Conservation (phyloP, 2,113 vertebrate species). For the Tupaia tana region DNA sequence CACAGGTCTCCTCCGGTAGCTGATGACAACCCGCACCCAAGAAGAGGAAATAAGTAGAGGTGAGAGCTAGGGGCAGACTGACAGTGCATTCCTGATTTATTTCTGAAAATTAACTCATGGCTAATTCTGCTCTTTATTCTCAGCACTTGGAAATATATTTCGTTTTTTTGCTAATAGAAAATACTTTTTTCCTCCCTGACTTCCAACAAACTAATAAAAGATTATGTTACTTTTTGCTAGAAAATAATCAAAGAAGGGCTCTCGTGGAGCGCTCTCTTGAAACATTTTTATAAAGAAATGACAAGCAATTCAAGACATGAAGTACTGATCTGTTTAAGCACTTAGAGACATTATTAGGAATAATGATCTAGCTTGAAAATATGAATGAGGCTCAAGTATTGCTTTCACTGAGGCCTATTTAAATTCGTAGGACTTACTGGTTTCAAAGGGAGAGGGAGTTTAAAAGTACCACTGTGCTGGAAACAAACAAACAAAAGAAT, state of each 20-base stretch:
- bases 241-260: constrained; percentile 78
- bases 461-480: constrained; percentile 76
- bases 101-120: constrained; percentile 63
- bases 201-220: constrained; percentile 77
- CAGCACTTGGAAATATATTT: constrained; percentile 58
- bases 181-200: constrained; percentile 59
- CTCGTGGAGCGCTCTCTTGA: constrained; percentile 63
- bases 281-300: constrained; percentile 85
- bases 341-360: constrained; percentile 88
- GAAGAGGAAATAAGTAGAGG: constrained; percentile 49
- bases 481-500: constrained; percentile 50
- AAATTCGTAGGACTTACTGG: constrained; percentile 83
- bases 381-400: constrained; percentile 83
- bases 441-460: constrained; percentile 80
- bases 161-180: constrained; percentile 51
- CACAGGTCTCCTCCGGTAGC: constrained; percentile 60
- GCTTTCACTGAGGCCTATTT: constrained; percentile 82
- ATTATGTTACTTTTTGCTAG: constrained; percentile 68
- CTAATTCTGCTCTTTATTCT: constrained; percentile 63
- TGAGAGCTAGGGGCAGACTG: constrained; percentile 36
- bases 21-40: constrained; percentile 73
- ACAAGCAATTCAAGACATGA: constrained; percentile 82
- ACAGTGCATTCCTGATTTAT: neutral
- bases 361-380: constrained; percentile 83
- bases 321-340: constrained; percentile 85